Base-by-base conservation (phyloP, 2,888 invertebrate species). In the Heliconius hortense region DNA sequence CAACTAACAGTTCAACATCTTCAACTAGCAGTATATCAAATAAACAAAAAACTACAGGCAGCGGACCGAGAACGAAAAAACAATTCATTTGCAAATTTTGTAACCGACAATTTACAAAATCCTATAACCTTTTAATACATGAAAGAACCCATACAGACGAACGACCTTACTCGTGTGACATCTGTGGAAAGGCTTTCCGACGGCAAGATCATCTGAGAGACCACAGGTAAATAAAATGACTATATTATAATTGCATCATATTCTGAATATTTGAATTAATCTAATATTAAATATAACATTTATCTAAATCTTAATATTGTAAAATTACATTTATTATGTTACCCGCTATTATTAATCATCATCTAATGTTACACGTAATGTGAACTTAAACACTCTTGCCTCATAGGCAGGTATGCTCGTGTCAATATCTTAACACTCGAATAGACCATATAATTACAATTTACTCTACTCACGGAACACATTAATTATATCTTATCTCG, bases 1-100 rank as follows among this genome's bases (percentile, higher is more conserved):
- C 93, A 64, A 90, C 93, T 11, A 92, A 93, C 79, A 91, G 93
- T 83, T 92, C 94, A 63, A 89, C 93, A 73, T 89, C 93, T 10
- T 92, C 93, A 31, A 92, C 91, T 39, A 92, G 94, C 82, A 90
- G 91, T 81, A 89, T 93, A 81, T 90, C 94, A 43, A 91, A 87
- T 84, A 94, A 94, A 85, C 93, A 91, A 80, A 94, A 94, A 83
- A 89, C 92, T 7, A 82, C 90, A 72, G 86, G 89, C 77, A 90
- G 96, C 80, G 97, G 96, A 4, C 96, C 97, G 48, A 95, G 99
- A 80, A 98, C 98, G 56, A 99, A 99, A 93, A 99, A 99, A 90
- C 98, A 99, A 90, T 99, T 99, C 92, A 99, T 99, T 86, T 99
- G 99, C 95, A 98, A 98, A 93, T 99, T 98, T 94, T 99, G 99